Evolutionary conservation across 2,888 invertebrate genomes (phyloP).

Genomic region (Stenodera caucasica): DNA sequence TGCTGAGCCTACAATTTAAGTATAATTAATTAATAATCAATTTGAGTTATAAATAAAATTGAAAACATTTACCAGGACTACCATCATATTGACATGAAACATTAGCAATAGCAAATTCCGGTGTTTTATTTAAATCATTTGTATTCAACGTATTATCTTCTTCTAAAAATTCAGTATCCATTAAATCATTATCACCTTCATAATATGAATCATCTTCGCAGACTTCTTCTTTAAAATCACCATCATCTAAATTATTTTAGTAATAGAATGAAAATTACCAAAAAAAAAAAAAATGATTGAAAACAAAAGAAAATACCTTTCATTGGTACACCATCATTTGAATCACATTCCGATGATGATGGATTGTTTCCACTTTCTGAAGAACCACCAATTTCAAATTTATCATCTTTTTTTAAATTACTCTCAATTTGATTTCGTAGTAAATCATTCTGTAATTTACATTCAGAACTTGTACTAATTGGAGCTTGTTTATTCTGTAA

Average conservation of each 20-base stretch:
- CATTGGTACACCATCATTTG: constrained; percentile 50
- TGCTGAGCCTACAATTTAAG: constrained; percentile 45
- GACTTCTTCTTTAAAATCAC: constrained; percentile 45
- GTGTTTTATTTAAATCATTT: constrained; percentile 38
- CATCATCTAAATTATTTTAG: too few species aligned
- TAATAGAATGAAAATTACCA: too few species aligned
- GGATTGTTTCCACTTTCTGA: constrained; percentile 46
- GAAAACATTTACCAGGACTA: constrained; percentile 43
- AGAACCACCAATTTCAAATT: constrained; percentile 38
- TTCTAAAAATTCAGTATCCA: constrained; percentile 54
- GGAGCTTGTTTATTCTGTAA: constrained; percentile 31
- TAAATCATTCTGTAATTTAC: constrained; percentile 11
- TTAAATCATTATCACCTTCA: constrained; percentile 52
- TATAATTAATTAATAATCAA: not conserved
- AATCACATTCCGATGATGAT: constrained; percentile 53
- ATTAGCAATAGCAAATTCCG: constrained; percentile 62
- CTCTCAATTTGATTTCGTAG: constrained; percentile 13
- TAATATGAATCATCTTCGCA: constrained; percentile 51
- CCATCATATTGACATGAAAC: constrained; percentile 67
- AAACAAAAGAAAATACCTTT: constrained; percentile 36
- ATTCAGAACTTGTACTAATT: constrained; percentile 26
- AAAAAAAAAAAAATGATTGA: not conserved
- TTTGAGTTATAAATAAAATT: not conserved
- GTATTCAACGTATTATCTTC: constrained; percentile 49
- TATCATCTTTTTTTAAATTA: constrained; percentile 45